Base-by-base conservation (phyloP, 2,797 vertebrate species). In the Poliocrania exsul region DNA sequence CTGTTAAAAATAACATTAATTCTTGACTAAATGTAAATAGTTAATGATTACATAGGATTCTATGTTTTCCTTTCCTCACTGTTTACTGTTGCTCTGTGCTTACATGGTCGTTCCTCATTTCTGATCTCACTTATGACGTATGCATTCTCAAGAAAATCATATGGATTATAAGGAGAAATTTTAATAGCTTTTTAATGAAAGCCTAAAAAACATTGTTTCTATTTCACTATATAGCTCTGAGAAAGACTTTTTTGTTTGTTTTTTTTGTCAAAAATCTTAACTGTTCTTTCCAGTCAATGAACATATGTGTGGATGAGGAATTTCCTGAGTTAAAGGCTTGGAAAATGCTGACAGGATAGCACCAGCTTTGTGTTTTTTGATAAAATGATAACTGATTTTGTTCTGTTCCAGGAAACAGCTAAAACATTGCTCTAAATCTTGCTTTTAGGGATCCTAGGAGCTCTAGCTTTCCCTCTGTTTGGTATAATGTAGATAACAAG, bases 321-420 rank as follows among this genome's bases (percentile, higher is more conserved):
- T 93, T 96, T 94, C 90, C 51, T 84, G 91, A 95, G 54, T 82
- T 95, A 85, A 11, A 92, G 21, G 65, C 66, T 26, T 29, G 25
- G 72, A 91, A 82, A 87, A 67, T 81, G 40, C 47, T 96, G 95
- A 92, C 83, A 88, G 66, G 66, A 77, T 91, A 72, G 38, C 90
- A 91, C 35, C 42, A 81, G 47, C 86, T 93, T 90, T 78, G 57
- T 74, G 23, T 71, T 88, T 86, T 93, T 88, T 65, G 69, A 10
- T 86, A 35, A 86, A 90, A 71, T 72, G 20, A 61, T 83, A 86
- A 64, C 46, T 71, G 38, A 54, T 67, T 87, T 61, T 87, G 16
- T 85, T 87, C 37, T 83, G 10, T 83, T 86, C 44, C 40, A 78
- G 79, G 57, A 65, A 95, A 42, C 35, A 61, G 19, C 37, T 82